phyloP scores from a whole-genome alignment of 2,113 vertebrate species.

The Petromus typicus region DNA sequence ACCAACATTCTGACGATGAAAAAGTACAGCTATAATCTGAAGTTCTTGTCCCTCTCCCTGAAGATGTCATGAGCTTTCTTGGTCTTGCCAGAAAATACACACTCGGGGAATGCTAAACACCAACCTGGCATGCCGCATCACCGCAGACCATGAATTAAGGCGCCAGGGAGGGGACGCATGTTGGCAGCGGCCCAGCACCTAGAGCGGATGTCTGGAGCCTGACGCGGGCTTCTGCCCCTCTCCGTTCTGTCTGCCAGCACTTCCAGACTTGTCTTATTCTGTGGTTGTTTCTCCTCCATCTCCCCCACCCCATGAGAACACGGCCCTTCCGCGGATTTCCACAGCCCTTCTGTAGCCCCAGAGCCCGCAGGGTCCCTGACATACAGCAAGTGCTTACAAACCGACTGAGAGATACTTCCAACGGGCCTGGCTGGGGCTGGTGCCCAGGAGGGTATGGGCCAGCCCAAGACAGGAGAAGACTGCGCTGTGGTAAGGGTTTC shows the following conservation, averaged over 20 bases:
- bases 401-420: no score
- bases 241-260: not conserved
- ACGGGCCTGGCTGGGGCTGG: not conserved
- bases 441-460: not conserved
- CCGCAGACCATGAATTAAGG: accelerated
- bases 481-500: not conserved
- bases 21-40: not conserved
- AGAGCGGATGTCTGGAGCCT: accelerated
- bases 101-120: not conserved
- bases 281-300: not conserved
- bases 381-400: not conserved
- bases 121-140: accelerated
- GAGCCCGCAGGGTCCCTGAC: not conserved
- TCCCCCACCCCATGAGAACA: no score
- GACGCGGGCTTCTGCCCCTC: no score
- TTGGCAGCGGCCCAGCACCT: accelerated
- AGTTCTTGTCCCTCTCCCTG: not conserved
- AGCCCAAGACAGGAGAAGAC: not conserved
- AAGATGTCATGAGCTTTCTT: not conserved
- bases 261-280: not conserved
- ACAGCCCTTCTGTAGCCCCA: not conserved
- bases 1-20: not conserved
- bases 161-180: not conserved
- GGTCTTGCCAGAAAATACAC: not conserved
- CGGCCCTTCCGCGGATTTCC: no score